Percentiles rank a stretch among this genome's conserved stretches.
phyloP scores from a whole-genome alignment of 2,797 vertebrate genomes.

The Chiloscyllium punctatum region DNA sequence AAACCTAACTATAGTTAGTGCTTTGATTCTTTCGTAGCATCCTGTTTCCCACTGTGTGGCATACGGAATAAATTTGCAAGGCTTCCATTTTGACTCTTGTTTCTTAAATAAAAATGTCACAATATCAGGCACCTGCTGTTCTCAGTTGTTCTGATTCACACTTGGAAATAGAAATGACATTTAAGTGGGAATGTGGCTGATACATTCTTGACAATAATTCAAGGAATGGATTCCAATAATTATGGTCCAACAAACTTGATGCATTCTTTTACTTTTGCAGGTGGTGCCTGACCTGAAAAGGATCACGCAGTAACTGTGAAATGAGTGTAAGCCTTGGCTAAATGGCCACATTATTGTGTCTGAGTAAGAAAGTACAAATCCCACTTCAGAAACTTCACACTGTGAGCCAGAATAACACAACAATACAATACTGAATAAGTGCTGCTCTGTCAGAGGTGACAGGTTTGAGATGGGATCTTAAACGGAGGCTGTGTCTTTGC shows the following conservation, averaged over 20 bases:
- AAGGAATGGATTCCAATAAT: neutral
- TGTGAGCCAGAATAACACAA: neutral
- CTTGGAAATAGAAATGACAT: neutral
- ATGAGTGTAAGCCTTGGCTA: neutral
- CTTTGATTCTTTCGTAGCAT: neutral
- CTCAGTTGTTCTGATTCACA: neutral
- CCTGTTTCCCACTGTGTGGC: neutral
- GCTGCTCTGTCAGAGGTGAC: neutral
- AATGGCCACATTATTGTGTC: neutral
- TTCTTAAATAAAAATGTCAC: neutral
- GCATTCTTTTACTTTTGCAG: neutral
- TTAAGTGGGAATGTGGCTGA: neutral
- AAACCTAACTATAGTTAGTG: neutral
- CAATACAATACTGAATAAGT: neutral
- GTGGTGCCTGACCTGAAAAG: neutral
- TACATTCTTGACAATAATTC: neutral
- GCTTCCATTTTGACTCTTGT: neutral
- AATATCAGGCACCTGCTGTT: conserved; percentile 1
- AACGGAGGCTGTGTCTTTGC: neutral
- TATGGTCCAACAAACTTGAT: neutral
- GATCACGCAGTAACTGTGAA: neutral
- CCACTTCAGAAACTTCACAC: neutral
- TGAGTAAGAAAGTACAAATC: neutral
- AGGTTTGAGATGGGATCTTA: neutral
- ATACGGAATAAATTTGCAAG: neutral